Base-by-base conservation (phyloP, 2,888 invertebrate genomes). In the Pyrrhia umbra region DNA sequence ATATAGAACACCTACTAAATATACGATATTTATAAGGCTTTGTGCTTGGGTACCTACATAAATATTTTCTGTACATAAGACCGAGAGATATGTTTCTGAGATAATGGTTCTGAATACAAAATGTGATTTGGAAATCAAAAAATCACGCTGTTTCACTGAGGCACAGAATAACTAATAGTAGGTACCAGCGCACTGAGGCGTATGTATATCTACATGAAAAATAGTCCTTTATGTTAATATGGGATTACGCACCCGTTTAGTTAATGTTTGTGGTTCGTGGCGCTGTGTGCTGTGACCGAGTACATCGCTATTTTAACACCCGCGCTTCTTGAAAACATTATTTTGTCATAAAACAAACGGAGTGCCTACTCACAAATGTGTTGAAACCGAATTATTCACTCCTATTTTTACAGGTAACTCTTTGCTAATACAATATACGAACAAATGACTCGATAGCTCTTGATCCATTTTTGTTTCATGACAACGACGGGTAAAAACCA, bases 101-200 rank as follows among this genome's bases (percentile, higher is more conserved):
- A 45, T 37, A 51, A 43, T 39, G 34, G 49, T 68, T 80, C 72
- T 55, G 9, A 67, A 78, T 55, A 50, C 13, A 46, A 71, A 58
- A 43, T 42, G 9, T 15, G 10, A 16, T 42, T 42, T 18, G 20
- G 15, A 8, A 8, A 8, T 6, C 9, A 20, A 39, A 43, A 52
- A 25, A 42, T 27, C n/a, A 15, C 18, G 0, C 39, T 34, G 34
- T 64, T 58, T 55, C n/a, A n/a, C 9, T 34, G 5, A 43, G 5
- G n/a, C 15, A 23, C 13, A 30, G 13, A 30, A 30, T 30, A 30
- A 2, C 30, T 30, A 13, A 10, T 4, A 13, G 30, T n/a, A n/a
- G n/a, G n/a, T n/a, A n/a, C n/a, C n/a, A n/a, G n/a, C n/a, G n/a
- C n/a, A n/a, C 6, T 30, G 6, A 40, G 6, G n/a, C 18, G 37